A percentile compares a stretch with the other conserved stretches of the same genome.
These are phyloP conservation scores for Tragelaphus imberbis DNA, from an alignment of 2,113 vertebrate genomes.

Conservation along the genomic window DNA sequence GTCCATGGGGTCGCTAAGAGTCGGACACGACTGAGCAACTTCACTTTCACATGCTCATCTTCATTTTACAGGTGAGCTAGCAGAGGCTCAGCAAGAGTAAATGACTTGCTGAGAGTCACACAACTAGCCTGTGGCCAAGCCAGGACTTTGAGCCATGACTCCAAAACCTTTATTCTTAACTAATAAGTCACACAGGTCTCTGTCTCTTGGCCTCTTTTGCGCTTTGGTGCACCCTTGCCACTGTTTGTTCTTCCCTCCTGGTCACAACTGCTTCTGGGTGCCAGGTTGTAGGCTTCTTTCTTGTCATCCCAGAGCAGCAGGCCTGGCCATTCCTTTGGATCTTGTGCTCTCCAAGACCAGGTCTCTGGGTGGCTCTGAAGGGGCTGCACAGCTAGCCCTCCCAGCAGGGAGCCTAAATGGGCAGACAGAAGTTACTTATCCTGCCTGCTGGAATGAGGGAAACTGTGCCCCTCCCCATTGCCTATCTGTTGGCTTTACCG, in stretches of 20 bases:
- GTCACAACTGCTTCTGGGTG: not conserved
- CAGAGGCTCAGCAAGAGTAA: not conserved
- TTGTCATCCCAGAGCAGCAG: not conserved
- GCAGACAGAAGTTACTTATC: not conserved
- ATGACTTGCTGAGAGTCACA: not conserved
- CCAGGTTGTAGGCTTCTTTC: not conserved
- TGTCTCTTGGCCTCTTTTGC: not conserved
- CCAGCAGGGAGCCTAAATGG: not conserved
- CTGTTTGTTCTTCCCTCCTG: not conserved
- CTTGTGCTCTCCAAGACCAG: not conserved
- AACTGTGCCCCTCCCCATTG: not conserved
- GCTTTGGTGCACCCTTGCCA: not conserved
- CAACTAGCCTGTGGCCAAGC: not conserved
- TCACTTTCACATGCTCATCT: not conserved
- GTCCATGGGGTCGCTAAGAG: too few species aligned
- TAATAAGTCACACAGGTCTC: not conserved
- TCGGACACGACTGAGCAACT: too few species aligned
- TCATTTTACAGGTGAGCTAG: not conserved
- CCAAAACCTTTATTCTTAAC: not conserved
- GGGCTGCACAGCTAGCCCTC: not conserved
- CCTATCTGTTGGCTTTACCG: not conserved
- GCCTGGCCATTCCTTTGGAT: not conserved
- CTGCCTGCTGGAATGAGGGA: not conserved
- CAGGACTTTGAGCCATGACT: not conserved
- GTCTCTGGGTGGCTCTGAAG: not conserved